Evolutionary conservation across 2,113 vertebrate genomes (phyloP).

Genomic region (Bubo bubo): DNA sequence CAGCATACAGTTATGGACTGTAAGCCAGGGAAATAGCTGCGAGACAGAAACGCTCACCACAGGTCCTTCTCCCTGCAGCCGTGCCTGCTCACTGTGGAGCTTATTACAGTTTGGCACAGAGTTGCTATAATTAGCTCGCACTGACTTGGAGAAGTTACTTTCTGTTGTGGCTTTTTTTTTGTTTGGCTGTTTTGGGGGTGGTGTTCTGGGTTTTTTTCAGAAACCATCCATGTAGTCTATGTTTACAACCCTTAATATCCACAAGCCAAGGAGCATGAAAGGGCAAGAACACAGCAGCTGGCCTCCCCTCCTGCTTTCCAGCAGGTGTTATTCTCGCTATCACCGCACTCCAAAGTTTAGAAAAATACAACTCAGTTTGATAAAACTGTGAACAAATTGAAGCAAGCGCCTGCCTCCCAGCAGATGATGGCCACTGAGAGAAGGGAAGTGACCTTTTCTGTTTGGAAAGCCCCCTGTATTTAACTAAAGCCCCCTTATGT

Average conservation of each 20-base stretch:
- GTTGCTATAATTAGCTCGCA: background rate
- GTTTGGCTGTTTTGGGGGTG: background rate
- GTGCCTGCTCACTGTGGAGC: background rate
- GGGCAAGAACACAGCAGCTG: background rate
- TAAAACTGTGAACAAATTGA: background rate
- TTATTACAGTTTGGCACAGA: background rate
- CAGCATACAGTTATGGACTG: background rate
- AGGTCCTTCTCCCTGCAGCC: background rate
- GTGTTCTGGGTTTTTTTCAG: background rate
- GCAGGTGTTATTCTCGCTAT: background rate
- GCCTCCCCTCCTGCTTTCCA: background rate
- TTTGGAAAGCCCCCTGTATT: background rate
- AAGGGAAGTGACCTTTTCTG: background rate
- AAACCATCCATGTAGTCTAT: background rate
- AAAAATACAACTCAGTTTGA: background rate
- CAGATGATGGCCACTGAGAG: background rate
- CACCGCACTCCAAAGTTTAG: background rate
- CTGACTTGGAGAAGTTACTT: background rate
- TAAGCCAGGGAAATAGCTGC: background rate
- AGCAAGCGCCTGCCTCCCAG: background rate
- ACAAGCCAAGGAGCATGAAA: background rate
- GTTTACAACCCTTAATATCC: background rate
- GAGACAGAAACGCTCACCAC: background rate
- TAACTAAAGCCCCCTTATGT: background rate
- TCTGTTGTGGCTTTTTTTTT: background rate